Evolutionary conservation across 2,113 vertebrate genomes (phyloP), one percentile per base, ranked within the genome.

Genomic region (Morone saxatilis): DNA sequence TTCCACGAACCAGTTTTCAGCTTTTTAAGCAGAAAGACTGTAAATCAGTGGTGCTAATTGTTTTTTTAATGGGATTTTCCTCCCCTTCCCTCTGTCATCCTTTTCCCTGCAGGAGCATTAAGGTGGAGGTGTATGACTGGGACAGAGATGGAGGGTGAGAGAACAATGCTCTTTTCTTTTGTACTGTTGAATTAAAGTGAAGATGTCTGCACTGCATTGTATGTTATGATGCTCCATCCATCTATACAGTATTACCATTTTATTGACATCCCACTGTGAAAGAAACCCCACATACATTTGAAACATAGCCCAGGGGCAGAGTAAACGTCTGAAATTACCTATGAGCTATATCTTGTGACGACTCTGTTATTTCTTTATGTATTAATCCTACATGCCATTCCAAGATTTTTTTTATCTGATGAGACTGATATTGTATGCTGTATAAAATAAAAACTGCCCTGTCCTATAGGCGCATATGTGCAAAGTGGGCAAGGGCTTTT

Each of bases 111-210:
- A 98, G 97, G 95, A 97, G 96, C 84, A 97, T 98, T 87, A 98
- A 98, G 94, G 93, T 98, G 88, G 97, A 98, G 91, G 97, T 98
- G n/a, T 98, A 98, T 72, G 97, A 98, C 88, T 98, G 97, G 97
- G 97, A 98, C 91, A 95, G 97, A 95, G 97, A 98, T 77, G 97
- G 97, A 84, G 95, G 95, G 95, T 96, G 77, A 94, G 93, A 31
- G 11, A 60, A 31, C 57, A 6, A 6, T 3, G 7, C 22, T 74
- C 56, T 62, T 76, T 54, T 17, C 63, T 25, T 36, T 43, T 63
- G n/a, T 31, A 7, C 43, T 66, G n/a, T 59, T n/a, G 40, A 20
- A 22, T 5, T 11, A 19, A 56, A 63, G 47, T 4, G 14, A 45
- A 6, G 17, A 38, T 9, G 12, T 45, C 11, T 61, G 8, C 14